A percentile compares a stretch with the other conserved stretches of the same genome.
phyloP scores from a whole-genome alignment of 37 sponge, comb jelly and placozoan species.

The Beroe ovata region DNA sequence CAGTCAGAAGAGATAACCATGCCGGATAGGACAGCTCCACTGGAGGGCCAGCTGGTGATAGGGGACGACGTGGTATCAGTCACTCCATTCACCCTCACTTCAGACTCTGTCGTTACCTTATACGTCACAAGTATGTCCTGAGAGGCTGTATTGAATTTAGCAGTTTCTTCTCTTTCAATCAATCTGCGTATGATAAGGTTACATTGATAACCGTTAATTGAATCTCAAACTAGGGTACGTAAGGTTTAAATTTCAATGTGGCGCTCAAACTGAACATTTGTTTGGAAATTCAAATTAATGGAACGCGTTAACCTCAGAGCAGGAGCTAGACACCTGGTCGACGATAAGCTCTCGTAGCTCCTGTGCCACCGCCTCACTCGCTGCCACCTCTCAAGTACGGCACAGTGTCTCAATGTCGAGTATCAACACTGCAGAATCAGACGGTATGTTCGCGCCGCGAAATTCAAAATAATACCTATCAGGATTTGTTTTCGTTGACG shows the following conservation, averaged over 20 bases:
- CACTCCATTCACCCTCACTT: constrained; percentile 16
- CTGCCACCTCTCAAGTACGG: not conserved
- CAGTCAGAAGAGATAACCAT: constrained; percentile 21
- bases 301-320: too few relatives aligned
- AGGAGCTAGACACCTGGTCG: constrained; percentile 48
- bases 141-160: too few relatives aligned
- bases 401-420: constrained; percentile 49
- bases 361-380: not conserved
- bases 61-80: constrained; percentile 62
- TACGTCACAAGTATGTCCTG: constrained; percentile 38
- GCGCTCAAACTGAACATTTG: too few relatives aligned
- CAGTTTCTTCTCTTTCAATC: too few relatives aligned
- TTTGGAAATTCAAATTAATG: too few relatives aligned
- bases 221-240: too few relatives aligned
- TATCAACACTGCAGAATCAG: not conserved
- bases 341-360: constrained; percentile 2
- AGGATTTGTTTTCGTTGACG: too few relatives aligned
- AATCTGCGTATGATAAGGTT: too few relatives aligned
- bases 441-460: too few relatives aligned
- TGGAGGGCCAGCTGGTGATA: constrained; percentile 60
- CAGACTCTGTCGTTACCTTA: not conserved
- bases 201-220: too few relatives aligned
- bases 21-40: not conserved
- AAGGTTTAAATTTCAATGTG: too few relatives aligned
- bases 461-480: too few relatives aligned